A percentile compares a stretch with the other conserved stretches of the same genome.
These are phyloP conservation scores for Leptestheria dahalacensis DNA, from an alignment of 1,140 invertebrate genomes.

Conservation along the genomic window DNA sequence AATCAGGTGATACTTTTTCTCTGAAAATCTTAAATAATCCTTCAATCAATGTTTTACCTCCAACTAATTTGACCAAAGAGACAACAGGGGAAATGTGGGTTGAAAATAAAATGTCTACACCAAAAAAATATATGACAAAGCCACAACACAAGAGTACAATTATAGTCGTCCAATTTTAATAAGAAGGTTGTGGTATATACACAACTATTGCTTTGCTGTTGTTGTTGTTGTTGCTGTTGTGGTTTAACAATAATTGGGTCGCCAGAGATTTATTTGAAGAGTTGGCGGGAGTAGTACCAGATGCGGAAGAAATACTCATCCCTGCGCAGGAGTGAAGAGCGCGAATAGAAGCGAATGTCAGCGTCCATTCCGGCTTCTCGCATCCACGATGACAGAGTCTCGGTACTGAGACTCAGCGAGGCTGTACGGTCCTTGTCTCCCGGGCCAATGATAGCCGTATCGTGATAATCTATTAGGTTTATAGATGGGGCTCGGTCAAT, in stretches of 20 bases:
- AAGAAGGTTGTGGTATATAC: neutral
- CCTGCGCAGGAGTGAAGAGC: conserved; percentile 56
- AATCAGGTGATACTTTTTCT: too few relatives aligned
- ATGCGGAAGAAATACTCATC: conserved; percentile 92
- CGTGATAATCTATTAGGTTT: conserved; percentile 21
- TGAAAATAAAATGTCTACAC: too few relatives aligned
- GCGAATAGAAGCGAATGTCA: conserved; percentile 72
- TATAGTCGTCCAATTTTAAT: too few relatives aligned
- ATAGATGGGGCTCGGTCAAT: conserved; percentile 4
- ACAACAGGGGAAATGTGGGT: too few relatives aligned
- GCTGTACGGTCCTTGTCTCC: conserved; percentile 41
- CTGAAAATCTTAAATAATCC: too few relatives aligned
- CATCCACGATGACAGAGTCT: conserved; percentile 85
- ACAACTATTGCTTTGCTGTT: too few relatives aligned
- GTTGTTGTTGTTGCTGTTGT: too few relatives aligned
- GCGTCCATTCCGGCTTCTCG: conserved; percentile 81
- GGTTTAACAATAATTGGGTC: too few relatives aligned
- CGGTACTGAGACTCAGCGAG: conserved; percentile 59
- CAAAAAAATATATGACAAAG: too few relatives aligned
- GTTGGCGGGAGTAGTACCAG: conserved; percentile 66
- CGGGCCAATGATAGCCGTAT: conserved; percentile 18
- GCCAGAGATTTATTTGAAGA: conserved; percentile 60
- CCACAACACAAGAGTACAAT: too few relatives aligned
- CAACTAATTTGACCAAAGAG: too few relatives aligned
- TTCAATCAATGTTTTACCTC: too few relatives aligned